Evolutionary conservation across 2,113 vertebrate species (phyloP).

Genomic region (Gymnobelideus leadbeateri): DNA sequence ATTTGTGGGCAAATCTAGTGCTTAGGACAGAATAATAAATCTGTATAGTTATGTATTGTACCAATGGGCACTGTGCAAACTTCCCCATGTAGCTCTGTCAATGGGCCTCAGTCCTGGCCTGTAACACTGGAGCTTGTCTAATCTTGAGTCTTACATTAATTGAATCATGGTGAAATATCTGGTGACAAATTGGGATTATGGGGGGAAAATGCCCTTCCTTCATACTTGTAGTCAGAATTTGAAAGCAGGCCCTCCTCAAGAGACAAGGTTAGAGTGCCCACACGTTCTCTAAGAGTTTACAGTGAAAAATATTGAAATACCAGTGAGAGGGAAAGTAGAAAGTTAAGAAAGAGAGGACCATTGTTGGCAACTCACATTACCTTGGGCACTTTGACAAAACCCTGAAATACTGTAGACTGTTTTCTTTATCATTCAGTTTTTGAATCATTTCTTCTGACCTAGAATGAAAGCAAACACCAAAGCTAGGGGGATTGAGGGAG

Average conservation of each 20-base stretch:
- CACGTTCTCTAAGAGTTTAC: constrained; percentile 55
- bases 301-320: constrained; percentile 1
- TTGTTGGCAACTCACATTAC: background rate
- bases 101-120: constrained; percentile 75
- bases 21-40: constrained; percentile 74
- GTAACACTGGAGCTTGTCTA: constrained; percentile 71
- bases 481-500: background rate
- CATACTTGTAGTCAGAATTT: constrained; percentile 74
- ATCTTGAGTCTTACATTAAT: constrained; percentile 73
- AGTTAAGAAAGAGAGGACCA: constrained; percentile 18
- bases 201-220: constrained; percentile 63
- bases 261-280: constrained; percentile 68
- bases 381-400: constrained; percentile 37
- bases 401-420: constrained; percentile 23
- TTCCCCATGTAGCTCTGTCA: constrained; percentile 64
- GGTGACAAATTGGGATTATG: constrained; percentile 63
- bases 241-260: constrained; percentile 51
- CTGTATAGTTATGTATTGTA: constrained; percentile 78
- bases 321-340: background rate
- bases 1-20: constrained; percentile 71
- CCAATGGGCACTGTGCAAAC: constrained; percentile 70
- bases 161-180: constrained; percentile 78
- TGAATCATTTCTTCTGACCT: background rate
- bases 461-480: background rate
- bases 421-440: background rate